These are phyloP conservation scores for Ommatoiulus sabulosus DNA, from an alignment of 2,888 invertebrate species.

Conservation along the genomic window DNA sequence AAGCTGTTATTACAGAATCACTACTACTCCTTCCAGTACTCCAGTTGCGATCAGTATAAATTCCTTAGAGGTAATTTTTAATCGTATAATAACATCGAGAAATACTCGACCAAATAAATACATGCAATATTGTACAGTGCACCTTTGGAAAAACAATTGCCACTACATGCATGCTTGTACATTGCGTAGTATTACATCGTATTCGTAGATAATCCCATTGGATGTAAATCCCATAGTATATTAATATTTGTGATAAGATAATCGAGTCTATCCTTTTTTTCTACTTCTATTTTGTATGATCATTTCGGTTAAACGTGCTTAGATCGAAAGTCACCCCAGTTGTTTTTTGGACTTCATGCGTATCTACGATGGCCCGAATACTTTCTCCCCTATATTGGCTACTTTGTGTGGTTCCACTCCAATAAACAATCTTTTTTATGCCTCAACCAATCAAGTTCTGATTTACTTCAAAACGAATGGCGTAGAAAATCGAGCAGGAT, in stretches of 20 bases:
- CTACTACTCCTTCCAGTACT: neutral
- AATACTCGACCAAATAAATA: too few species aligned
- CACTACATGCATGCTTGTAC: too few species aligned
- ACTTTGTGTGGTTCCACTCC: neutral
- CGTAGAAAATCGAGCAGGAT: neutral
- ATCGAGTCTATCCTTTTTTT: too few species aligned
- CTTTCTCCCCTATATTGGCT: neutral
- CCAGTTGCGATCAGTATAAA: neutral
- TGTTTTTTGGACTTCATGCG: neutral
- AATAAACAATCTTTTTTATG: neutral
- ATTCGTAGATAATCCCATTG: too few species aligned
- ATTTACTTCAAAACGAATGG: neutral
- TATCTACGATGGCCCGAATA: neutral
- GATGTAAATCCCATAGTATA: too few species aligned
- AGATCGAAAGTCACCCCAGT: neutral
- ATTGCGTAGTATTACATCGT: too few species aligned
- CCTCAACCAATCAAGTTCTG: neutral
- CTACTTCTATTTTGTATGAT: too few species aligned
- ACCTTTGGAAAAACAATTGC: too few species aligned
- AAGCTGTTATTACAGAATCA: neutral
- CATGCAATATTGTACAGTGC: too few species aligned
- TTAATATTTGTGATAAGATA: too few species aligned
- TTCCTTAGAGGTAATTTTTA: neutral
- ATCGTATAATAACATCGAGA: too few species aligned
- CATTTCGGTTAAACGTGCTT: too few species aligned